A percentile compares a stretch with the other conserved stretches of the same genome.
phyloP scores from a whole-genome alignment of 2,888 invertebrate species.

The Microdon myrmicae region DNA sequence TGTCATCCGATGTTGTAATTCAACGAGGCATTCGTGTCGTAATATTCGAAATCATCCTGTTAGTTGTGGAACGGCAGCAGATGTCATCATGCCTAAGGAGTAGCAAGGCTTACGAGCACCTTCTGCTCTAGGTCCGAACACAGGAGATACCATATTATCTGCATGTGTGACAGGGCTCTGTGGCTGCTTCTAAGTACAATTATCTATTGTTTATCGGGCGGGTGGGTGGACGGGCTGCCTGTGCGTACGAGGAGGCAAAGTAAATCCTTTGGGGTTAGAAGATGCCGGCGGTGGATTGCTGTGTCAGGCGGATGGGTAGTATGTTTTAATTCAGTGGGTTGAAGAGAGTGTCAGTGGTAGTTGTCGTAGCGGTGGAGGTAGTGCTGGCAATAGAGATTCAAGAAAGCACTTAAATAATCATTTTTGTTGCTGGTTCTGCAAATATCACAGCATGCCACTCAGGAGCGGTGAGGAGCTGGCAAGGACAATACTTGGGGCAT shows the following conservation, averaged over 20 bases:
- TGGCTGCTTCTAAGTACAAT: constrained; percentile 30
- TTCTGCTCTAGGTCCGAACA: constrained; percentile 14
- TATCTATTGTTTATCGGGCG: constrained; percentile 5
- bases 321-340: constrained; percentile 29
- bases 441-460: constrained; percentile 20
- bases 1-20: constrained; percentile 40
- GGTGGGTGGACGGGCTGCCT: background rate
- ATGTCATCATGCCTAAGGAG: constrained; percentile 34
- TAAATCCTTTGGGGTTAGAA: background rate
- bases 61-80: constrained; percentile 37
- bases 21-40: constrained; percentile 38
- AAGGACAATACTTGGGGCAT: constrained; percentile 39
- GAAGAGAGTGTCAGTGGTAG: constrained; percentile 11
- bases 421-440: constrained; percentile 9
- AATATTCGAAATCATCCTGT: constrained; percentile 43
- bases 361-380: background rate
- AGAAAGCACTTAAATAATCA: constrained; percentile 16
- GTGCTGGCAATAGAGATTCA: constrained; percentile 25
- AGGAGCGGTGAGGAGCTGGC: constrained; percentile 32
- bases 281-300: background rate
- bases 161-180: constrained; percentile 11
- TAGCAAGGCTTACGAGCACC: constrained; percentile 3
- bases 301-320: constrained; percentile 20
- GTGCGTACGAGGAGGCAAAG: background rate
- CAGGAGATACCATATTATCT: constrained; percentile 13